Percentiles rank a stretch among this genome's conserved stretches.
These are phyloP conservation scores for Torymus texanus DNA, from an alignment of 2,888 invertebrate species.

Conservation along the genomic window DNA sequence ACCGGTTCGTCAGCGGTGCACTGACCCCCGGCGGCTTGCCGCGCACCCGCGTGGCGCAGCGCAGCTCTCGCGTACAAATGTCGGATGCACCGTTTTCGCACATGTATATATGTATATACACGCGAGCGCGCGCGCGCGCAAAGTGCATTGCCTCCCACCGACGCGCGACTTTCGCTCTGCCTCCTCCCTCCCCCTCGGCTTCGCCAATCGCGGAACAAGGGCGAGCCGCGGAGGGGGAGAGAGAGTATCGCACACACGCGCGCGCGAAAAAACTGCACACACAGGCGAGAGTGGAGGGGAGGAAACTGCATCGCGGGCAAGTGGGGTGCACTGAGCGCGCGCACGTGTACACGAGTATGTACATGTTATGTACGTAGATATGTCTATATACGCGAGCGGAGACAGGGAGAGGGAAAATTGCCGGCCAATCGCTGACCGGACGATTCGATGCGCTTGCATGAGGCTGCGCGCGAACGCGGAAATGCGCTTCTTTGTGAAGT, in stretches of 20 bases:
- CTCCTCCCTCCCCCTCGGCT: conserved; percentile 3
- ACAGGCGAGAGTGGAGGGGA: neutral
- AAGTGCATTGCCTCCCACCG: conserved; percentile 71
- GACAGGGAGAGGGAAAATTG: conserved; percentile 23
- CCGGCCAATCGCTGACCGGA: conserved; percentile 12
- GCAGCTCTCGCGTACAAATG: conserved; percentile 63
- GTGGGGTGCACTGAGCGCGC: too few relatives aligned
- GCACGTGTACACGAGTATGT: too few relatives aligned
- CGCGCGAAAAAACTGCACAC: neutral
- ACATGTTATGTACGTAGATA: too few relatives aligned
- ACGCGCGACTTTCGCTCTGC: neutral
- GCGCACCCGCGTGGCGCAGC: neutral
- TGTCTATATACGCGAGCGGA: neutral
- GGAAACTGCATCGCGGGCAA: neutral
- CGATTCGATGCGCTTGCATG: too few relatives aligned
- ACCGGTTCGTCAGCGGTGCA: too few relatives aligned
- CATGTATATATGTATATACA: conserved; percentile 50
- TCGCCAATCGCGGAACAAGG: conserved; percentile 38
- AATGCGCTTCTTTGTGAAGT: neutral
- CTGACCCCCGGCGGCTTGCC: too few relatives aligned
- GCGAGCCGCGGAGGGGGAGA: conserved; percentile 46
- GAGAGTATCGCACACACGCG: conserved; percentile 7
- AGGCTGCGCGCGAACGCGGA: neutral
- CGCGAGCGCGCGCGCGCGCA: conserved; percentile 57
- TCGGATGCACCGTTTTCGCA: conserved; percentile 60